phyloP scores from a whole-genome alignment of 2,797 vertebrate genomes.

The Mionectes olivaceus region DNA sequence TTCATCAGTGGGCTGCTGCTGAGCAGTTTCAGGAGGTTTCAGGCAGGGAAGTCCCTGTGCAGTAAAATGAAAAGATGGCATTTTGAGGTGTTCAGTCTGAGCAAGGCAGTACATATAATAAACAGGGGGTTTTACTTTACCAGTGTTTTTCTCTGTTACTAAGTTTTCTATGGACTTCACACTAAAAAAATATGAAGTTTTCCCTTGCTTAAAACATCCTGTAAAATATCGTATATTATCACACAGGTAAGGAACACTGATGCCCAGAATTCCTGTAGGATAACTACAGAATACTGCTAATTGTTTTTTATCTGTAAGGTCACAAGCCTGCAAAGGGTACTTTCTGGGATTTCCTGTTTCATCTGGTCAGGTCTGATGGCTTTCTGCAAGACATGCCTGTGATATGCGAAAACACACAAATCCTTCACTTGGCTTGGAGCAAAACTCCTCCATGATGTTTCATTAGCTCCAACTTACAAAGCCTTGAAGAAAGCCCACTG shows the following conservation, averaged over 20 bases:
- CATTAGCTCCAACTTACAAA: not conserved
- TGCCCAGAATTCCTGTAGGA: not conserved
- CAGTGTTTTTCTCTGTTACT: not conserved
- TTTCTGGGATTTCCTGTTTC: not conserved
- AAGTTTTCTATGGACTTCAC: not conserved
- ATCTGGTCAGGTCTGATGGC: not conserved
- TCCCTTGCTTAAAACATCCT: not conserved
- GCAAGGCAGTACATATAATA: not conserved
- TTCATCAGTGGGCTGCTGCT: not conserved
- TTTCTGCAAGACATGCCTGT: not conserved
- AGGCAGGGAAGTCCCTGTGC: not conserved
- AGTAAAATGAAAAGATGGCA: not conserved
- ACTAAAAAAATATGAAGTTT: not conserved
- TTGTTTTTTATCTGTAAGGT: not conserved
- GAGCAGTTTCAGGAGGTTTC: not conserved
- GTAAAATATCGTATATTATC: not conserved
- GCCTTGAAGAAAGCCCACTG: not conserved
- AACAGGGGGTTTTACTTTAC: not conserved
- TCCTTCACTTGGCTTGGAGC: not conserved
- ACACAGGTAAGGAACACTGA: not conserved
- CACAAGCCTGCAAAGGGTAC: not conserved
- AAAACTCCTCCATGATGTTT: not conserved
- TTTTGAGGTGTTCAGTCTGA: not conserved
- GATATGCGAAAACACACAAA: not conserved
- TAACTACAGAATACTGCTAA: not conserved